phyloP scores from a whole-genome alignment of 2,113 vertebrate genomes.

The Corythornis madagascariensis region DNA sequence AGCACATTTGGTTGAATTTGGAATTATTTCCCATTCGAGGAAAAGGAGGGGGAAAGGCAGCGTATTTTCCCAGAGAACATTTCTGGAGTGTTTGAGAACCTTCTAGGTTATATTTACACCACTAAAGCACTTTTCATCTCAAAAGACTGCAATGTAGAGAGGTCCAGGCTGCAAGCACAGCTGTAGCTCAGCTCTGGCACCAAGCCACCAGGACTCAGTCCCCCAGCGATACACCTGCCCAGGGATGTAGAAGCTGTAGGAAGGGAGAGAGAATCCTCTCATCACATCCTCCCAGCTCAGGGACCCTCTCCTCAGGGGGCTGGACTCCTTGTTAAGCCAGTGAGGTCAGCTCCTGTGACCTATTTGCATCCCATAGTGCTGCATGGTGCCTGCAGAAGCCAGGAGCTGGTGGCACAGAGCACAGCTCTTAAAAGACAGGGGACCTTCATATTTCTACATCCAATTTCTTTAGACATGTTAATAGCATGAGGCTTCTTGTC shows the following conservation, averaged over 20 bases:
- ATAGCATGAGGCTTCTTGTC: constrained; percentile 6
- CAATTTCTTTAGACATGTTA: constrained; percentile 44
- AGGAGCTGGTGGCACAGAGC: background rate
- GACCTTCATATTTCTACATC: constrained; percentile 25
- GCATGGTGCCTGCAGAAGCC: rapidly evolving
- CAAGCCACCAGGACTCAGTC: background rate
- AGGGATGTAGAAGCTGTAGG: background rate
- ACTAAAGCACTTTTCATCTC: background rate
- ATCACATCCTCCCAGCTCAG: background rate
- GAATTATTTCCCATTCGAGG: background rate
- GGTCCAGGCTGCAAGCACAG: background rate
- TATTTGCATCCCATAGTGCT: background rate
- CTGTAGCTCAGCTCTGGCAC: constrained; percentile 6
- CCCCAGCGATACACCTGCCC: background rate
- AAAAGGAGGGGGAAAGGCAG: background rate
- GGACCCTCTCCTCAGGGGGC: background rate
- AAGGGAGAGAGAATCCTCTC: background rate
- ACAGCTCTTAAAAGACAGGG: background rate
- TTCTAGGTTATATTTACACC: constrained; percentile 2
- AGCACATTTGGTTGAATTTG: constrained; percentile 26
- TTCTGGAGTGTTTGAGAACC: constrained; percentile 22
- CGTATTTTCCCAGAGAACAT: background rate
- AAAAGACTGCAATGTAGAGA: rapidly evolving
- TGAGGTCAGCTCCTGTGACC: background rate
- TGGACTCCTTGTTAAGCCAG: background rate